Conservation (phyloP, 2,888 invertebrate genomes). For the Drosophila paramelanica region DNA sequence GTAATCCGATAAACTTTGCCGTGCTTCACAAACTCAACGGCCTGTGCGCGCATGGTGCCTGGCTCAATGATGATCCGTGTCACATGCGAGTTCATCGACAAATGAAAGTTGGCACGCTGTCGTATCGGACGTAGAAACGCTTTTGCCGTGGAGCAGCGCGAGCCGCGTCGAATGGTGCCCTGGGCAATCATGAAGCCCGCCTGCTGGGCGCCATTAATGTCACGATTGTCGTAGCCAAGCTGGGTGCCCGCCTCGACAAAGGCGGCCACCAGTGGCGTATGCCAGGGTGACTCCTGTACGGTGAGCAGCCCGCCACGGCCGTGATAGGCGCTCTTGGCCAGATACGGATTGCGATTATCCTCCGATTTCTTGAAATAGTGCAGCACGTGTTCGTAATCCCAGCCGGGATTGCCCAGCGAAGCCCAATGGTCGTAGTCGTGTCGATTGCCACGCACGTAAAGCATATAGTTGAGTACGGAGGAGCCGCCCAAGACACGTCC, state of each 20-base stretch:
- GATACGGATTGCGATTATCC: conserved; percentile 94
- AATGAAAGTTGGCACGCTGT: conserved; percentile 91
- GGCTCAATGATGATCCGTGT: conserved; percentile 91
- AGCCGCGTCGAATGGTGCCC: conserved; percentile 91
- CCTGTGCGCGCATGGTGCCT: conserved; percentile 90
- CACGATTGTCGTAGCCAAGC: conserved; percentile 93
- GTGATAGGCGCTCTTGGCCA: conserved; percentile 88
- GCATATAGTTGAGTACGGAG: conserved; percentile 94
- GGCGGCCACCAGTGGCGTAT: conserved; percentile 92
- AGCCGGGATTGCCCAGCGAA: conserved; percentile 92
- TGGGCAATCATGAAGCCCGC: conserved; percentile 93
- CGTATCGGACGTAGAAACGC: conserved; percentile 93
- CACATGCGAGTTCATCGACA: conserved; percentile 92
- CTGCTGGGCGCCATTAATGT: conserved; percentile 92
- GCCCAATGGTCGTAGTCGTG: conserved; percentile 97
- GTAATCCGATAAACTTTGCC: conserved; percentile 89
- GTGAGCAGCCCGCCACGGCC: conserved; percentile 91
- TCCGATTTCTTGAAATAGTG: conserved; percentile 96
- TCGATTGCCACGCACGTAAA: conserved; percentile 93
- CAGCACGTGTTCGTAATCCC: conserved; percentile 93
- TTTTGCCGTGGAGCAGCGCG: conserved; percentile 94
- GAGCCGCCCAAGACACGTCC: conserved; percentile 96
- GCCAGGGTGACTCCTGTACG: conserved; percentile 93
- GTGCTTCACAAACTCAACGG: conserved; percentile 92
- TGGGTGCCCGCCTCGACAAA: conserved; percentile 93